Base-by-base conservation (phyloP, 2,113 vertebrate genomes). In the Oenanthe oenanthe region DNA sequence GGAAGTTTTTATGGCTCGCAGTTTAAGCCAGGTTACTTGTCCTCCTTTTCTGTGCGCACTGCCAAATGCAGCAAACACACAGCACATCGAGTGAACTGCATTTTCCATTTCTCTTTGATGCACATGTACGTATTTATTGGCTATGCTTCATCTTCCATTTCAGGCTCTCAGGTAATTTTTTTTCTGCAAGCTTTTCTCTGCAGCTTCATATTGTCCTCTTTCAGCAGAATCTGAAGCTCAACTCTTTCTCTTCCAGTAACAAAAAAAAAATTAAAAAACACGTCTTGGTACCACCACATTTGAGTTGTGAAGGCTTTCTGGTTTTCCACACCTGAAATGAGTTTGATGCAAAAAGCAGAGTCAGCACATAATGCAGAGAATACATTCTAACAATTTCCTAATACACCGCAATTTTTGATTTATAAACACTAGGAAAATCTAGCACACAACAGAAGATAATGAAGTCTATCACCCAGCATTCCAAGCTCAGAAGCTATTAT, bases 251-350 rank as follows among this genome's bases (percentile, higher is more conserved):
- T 85, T 93, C 67, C 85, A 88, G 43, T 67, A 65, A 81, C 57
- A 47, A 68, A 28, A 28, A 42, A 24, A 28, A 51, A 56, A n/a
- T 14, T 20, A 45, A 68, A 60, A 36, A 48, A 14, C 36, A 40
- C 20, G 36, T 24, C 32, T 47, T 31, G 56, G 57, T 70, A 67
- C 29, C 85, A 47, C 32, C 82, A 40, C 38, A 47, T 43, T n/a
- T 26, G 51, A 77, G 31, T 29, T 77, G 71, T 26, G 60, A 90
- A 62, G 22, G 8, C 31, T 60, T 92, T 62, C 57, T 13, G 9
- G 1, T 92, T 74, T 74, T 63, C 79, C 85, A 76, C 29, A 83
- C 65, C 94, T 97, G 72, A 90, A 96, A 92, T 13, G 28, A 93
- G 42, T 86, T 50, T 83, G 67, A 92, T 53, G 65, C 40, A 91